Percentiles rank a stretch among this genome's conserved stretches.
These are phyloP conservation scores for Phylloscopus whistleri DNA, from an alignment of 2,113 vertebrate genomes.

Conservation along the genomic window DNA sequence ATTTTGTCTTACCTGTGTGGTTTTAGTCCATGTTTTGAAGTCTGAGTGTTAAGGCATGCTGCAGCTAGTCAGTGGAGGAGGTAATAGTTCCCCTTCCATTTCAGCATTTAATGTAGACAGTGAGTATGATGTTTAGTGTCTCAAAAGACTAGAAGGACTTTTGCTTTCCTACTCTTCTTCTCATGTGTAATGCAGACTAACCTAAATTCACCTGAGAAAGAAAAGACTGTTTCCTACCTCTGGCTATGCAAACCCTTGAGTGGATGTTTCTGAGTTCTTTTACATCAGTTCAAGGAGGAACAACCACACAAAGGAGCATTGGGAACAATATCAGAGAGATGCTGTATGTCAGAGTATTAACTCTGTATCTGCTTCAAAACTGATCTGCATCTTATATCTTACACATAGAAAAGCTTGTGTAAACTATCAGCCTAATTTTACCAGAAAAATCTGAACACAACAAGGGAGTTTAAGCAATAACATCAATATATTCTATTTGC, in stretches of 20 bases:
- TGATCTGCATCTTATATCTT: not conserved
- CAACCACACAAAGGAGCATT: not conserved
- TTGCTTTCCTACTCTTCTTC: not conserved
- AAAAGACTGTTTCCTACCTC: not conserved
- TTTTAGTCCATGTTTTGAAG: not conserved
- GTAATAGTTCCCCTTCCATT: not conserved
- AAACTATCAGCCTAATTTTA: not conserved
- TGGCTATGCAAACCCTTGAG: not conserved
- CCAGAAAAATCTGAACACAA: not conserved
- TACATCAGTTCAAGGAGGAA: not conserved
- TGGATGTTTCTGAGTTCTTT: not conserved
- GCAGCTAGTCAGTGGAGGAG: not conserved
- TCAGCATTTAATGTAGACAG: not conserved
- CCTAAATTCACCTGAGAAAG: not conserved
- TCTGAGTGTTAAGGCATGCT: not conserved
- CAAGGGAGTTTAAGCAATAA: not conserved
- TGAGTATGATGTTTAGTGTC: not conserved
- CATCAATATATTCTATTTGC: not conserved
- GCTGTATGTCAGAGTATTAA: not conserved
- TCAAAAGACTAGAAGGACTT: not conserved
- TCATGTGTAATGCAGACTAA: not conserved
- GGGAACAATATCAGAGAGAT: not conserved
- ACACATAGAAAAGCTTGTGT: not conserved
- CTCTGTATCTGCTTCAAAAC: not conserved
- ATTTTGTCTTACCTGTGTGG: not conserved